Evolutionary conservation across 2,888 invertebrate genomes (phyloP).

Genomic region (Andrena bicolor): DNA sequence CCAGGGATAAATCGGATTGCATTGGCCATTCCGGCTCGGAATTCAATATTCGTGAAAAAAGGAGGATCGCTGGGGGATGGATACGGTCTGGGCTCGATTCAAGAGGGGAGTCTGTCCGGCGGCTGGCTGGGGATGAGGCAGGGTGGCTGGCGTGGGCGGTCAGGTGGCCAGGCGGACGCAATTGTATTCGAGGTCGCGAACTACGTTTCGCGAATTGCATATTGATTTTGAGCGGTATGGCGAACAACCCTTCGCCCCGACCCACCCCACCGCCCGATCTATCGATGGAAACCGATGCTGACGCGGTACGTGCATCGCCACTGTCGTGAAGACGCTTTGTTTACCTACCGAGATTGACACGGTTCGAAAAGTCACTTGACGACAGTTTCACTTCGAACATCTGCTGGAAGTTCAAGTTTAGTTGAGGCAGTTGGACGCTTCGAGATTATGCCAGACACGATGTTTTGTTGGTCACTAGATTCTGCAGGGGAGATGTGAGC

Average conservation of each 20-base stretch:
- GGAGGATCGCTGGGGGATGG: slow-evolving; percentile 41
- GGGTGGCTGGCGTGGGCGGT: background rate
- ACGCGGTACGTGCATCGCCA: background rate
- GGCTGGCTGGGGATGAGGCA: background rate
- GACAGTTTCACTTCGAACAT: background rate
- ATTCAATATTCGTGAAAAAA: slow-evolving; percentile 70
- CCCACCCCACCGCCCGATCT: background rate
- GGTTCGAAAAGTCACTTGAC: slow-evolving; percentile 6
- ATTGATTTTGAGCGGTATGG: slow-evolving; percentile 67
- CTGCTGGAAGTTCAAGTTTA: background rate
- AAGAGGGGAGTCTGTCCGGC: slow-evolving; percentile 20
- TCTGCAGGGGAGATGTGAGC: too few relatives aligned
- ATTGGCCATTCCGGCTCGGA: slow-evolving; percentile 65
- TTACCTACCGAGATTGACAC: background rate
- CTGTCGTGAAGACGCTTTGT: background rate
- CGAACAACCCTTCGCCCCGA: background rate
- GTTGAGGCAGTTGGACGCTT: background rate
- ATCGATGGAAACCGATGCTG: slow-evolving; percentile 29
- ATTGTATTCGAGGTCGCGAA: slow-evolving; percentile 69
- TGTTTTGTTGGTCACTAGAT: too few relatives aligned
- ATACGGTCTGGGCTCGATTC: slow-evolving; percentile 44
- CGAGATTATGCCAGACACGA: too few relatives aligned
- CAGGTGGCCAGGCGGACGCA: slow-evolving; percentile 50
- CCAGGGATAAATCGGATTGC: slow-evolving; percentile 68
- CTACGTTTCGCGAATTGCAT: slow-evolving; percentile 72